A percentile compares a stretch with the other conserved stretches of the same genome.
These are phyloP conservation scores for Fragum fragum DNA, from an alignment of 2,888 invertebrate genomes.

Conservation along the genomic window DNA sequence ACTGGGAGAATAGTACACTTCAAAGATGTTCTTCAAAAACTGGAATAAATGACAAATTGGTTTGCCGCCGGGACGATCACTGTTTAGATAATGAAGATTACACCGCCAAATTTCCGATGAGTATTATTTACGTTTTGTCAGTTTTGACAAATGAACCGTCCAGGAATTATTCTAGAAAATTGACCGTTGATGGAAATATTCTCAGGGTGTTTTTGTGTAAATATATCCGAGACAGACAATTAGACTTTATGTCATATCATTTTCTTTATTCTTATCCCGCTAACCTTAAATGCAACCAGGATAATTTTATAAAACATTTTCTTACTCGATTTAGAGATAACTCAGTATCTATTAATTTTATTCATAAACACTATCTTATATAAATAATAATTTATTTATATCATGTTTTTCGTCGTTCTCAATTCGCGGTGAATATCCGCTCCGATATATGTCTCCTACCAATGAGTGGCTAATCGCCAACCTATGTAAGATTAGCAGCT, in stretches of 20 bases:
- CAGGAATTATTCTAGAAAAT: not conserved
- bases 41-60: not conserved
- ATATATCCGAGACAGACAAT: conserved; percentile 31
- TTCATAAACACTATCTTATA: no score
- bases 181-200: not conserved
- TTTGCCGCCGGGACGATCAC: not conserved
- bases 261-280: no score
- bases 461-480: no score
- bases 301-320: no score
- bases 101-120: conserved; percentile 5
- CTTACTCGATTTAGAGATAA: no score
- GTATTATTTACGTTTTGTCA: conserved; percentile 15
- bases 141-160: conserved; percentile 19
- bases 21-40: not conserved
- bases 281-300: no score
- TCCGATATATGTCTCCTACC: no score
- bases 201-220: not conserved
- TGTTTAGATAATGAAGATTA: conserved; percentile 17
- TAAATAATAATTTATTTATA: no score
- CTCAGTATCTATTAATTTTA: no score
- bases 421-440: no score
- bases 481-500: no score
- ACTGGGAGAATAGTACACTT: not conserved
- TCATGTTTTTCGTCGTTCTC: no score
- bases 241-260: not conserved